Percentiles rank a stretch among this genome's conserved stretches.
Evolutionary conservation across 37 sponge, comb jelly and placozoan genomes (phyloP).

Genomic region (Tethya wilhelma): DNA sequence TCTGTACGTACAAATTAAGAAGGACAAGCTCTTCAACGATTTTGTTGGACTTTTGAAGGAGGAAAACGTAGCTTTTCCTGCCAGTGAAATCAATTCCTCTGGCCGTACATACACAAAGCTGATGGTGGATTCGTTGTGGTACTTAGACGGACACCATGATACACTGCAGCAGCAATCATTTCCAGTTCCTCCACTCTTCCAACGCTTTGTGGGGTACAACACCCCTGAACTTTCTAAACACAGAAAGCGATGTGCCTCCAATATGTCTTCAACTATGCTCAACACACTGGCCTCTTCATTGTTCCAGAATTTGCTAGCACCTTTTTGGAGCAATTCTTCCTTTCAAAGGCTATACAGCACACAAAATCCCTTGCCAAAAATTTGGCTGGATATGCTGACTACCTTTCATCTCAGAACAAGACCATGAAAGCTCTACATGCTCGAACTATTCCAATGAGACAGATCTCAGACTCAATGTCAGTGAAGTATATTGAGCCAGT

Average conservation of each 20-base stretch:
- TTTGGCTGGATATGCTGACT: constrained; percentile 24
- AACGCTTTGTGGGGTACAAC: constrained; percentile 33
- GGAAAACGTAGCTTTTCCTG: background rate
- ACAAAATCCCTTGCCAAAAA: constrained; percentile 7
- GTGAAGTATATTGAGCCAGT: background rate
- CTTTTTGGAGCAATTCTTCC: constrained; percentile 13
- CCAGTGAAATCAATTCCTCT: background rate
- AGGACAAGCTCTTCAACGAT: constrained; percentile 20
- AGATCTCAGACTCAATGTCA: constrained; percentile 17
- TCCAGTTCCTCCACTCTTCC: constrained; percentile 29
- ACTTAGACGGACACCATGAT: constrained; percentile 50
- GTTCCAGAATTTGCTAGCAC: constrained; percentile 26
- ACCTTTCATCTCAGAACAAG: constrained; percentile 38
- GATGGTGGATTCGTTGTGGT: constrained; percentile 44
- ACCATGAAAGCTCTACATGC: constrained; percentile 27
- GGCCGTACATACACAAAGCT: constrained; percentile 13
- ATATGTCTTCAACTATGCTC: constrained; percentile 1
- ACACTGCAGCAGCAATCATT: constrained; percentile 19
- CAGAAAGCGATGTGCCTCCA: constrained; percentile 14
- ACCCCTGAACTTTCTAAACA: constrained; percentile 34
- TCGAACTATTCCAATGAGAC: constrained; percentile 12
- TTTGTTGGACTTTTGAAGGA: background rate
- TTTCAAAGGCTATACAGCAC: constrained; percentile 7
- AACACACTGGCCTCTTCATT: constrained; percentile 17
- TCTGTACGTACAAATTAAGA: constrained; percentile 6